Percentiles rank a stretch among this genome's conserved stretches.
Evolutionary conservation across 2,113 vertebrate genomes (phyloP).

Genomic region (Peromyscus leucopus): DNA sequence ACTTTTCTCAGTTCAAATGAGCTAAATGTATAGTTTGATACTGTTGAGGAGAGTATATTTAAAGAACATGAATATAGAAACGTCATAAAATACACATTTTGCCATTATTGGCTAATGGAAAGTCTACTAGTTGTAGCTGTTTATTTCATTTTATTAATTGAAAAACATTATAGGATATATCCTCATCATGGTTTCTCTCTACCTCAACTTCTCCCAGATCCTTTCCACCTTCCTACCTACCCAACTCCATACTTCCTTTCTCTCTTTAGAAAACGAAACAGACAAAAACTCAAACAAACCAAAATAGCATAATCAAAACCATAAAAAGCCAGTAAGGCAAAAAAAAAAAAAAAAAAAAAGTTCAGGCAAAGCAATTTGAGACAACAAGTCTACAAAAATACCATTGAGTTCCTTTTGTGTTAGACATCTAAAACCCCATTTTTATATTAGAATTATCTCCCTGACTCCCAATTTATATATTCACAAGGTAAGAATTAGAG

Average conservation of each 20-base stretch:
- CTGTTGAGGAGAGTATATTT: constrained; percentile 19
- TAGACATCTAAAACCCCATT: background rate
- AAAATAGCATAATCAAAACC: background rate
- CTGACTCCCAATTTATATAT: background rate
- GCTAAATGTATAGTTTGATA: background rate
- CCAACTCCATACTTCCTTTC: background rate
- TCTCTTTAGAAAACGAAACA: background rate
- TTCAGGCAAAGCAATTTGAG: background rate
- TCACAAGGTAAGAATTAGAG: background rate
- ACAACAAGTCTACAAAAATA: background rate
- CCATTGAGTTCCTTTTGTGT: background rate
- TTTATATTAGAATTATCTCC: background rate
- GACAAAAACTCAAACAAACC: background rate
- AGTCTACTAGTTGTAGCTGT: background rate
- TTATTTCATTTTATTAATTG: background rate
- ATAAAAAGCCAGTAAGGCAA: background rate
- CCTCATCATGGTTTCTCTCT: background rate
- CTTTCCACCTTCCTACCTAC: background rate
- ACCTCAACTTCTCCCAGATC: background rate
- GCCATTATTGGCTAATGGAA: background rate
- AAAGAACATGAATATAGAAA: background rate
- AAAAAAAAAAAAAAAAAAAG: no score
- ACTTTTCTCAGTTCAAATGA: constrained; percentile 29
- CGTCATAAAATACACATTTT: background rate
- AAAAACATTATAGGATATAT: background rate